Evolutionary conservation across 2,888 invertebrate genomes (phyloP).

Genomic region (Congeria kusceri): DNA sequence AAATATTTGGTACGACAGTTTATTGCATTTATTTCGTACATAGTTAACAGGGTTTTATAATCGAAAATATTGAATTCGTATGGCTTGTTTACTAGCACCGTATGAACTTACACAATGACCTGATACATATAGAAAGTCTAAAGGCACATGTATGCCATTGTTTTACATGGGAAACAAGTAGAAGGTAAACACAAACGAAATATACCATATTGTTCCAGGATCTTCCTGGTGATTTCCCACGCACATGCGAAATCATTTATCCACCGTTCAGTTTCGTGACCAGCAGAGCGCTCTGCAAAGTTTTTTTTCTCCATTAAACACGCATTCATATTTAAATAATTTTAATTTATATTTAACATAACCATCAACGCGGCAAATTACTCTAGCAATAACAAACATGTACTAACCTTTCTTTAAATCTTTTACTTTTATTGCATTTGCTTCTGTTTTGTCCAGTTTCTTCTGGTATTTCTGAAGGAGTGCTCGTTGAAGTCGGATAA

Average conservation of each 20-base stretch:
- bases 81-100: background rate
- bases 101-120: background rate
- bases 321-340: too few relatives aligned
- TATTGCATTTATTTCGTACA: background rate
- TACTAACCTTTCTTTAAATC: conserved; percentile 29
- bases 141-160: background rate
- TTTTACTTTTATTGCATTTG: conserved; percentile 57
- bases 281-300: background rate
- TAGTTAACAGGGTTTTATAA: background rate
- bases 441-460: conserved; percentile 72
- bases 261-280: conserved; percentile 4
- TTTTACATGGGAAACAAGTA: too few relatives aligned
- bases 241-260: conserved; percentile 11
- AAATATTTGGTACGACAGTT: background rate
- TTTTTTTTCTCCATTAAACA: too few relatives aligned
- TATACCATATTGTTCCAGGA: background rate
- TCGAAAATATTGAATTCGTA: background rate
- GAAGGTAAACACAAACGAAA: too few relatives aligned
- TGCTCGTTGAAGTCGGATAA: conserved; percentile 67
- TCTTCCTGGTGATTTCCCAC: conserved; percentile 10
- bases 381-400: background rate
- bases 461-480: conserved; percentile 69
- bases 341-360: too few relatives aligned
- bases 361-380: too few relatives aligned
- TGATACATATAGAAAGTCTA: background rate